Evolutionary conservation across 2,888 invertebrate genomes (phyloP).

Genomic region (Tenthredo amoena): DNA sequence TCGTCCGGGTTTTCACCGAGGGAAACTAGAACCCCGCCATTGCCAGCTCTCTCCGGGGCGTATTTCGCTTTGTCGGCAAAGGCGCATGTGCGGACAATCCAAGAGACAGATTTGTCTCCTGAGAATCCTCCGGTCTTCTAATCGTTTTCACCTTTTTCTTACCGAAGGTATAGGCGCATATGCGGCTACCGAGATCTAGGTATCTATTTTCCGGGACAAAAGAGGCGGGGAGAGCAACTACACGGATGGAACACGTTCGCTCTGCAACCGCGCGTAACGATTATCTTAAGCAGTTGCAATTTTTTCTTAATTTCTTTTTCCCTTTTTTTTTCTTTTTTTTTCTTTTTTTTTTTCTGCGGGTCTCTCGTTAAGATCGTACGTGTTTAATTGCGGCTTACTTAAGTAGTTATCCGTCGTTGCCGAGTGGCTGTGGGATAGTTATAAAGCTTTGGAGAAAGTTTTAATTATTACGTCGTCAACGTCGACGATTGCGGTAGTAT

Average conservation of each 20-base stretch:
- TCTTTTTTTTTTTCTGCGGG: neutral
- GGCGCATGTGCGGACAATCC: slow-evolving; percentile 77
- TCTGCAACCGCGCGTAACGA: neutral
- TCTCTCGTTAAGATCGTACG: slow-evolving; percentile 14
- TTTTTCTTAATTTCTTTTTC: neutral
- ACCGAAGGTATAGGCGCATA: no score
- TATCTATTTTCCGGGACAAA: neutral
- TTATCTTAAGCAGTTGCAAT: neutral
- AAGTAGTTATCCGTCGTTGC: slow-evolving; percentile 24
- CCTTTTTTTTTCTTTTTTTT: no score
- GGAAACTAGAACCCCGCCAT: slow-evolving; percentile 31
- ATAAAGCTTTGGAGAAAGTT: slow-evolving; percentile 46
- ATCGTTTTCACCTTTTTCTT: slow-evolving; percentile 60
- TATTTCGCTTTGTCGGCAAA: slow-evolving; percentile 74
- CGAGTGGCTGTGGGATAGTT: slow-evolving; percentile 20
- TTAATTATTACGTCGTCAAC: slow-evolving; percentile 44
- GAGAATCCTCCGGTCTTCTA: slow-evolving; percentile 66
- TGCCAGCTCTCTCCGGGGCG: slow-evolving; percentile 64
- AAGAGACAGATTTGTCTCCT: slow-evolving; percentile 74
- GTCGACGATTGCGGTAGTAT: slow-evolving; percentile 10
- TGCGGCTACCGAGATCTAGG: neutral
- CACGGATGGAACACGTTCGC: neutral
- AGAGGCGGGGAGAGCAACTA: neutral
- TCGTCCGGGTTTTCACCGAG: slow-evolving; percentile 27
- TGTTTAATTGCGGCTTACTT: slow-evolving; percentile 31